Evolutionary conservation across 2,113 vertebrate species (phyloP).

Genomic region (Oophaga pumilio): DNA sequence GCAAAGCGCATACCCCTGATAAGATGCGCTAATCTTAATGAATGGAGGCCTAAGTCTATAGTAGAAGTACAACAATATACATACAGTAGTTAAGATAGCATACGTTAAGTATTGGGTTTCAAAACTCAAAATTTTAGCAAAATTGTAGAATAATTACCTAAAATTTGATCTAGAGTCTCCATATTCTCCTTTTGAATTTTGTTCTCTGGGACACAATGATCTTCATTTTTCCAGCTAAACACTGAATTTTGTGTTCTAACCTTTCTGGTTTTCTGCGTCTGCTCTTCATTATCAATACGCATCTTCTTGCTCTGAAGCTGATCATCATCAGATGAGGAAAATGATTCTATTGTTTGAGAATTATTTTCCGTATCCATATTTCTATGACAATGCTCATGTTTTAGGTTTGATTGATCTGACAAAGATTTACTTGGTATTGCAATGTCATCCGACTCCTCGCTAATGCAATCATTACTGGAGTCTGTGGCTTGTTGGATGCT

Average conservation of each 20-base stretch:
- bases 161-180: conserved; percentile 74
- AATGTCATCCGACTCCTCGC: conserved; percentile 88
- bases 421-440: conserved; percentile 61
- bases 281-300: conserved; percentile 54
- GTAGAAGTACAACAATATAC: neutral
- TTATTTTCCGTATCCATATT: conserved; percentile 36
- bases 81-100: neutral
- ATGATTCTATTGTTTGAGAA: conserved; percentile 74
- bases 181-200: conserved; percentile 52
- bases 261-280: conserved; percentile 53
- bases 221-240: conserved; percentile 33
- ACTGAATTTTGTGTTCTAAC: conserved; percentile 45
- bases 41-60: no score
- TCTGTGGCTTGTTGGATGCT: conserved; percentile 27
- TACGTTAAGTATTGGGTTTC: neutral
- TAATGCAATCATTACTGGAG: conserved; percentile 67
- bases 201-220: conserved; percentile 50
- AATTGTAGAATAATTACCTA: conserved; percentile 72
- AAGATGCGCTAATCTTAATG: no score
- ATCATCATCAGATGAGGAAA: conserved; percentile 84
- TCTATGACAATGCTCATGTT: neutral
- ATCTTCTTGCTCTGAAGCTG: conserved; percentile 60
- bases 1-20: no score
- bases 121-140: neutral
- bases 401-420: neutral